Conservation (phyloP, 2,113 vertebrate genomes). For the Hucho hucho region DNA sequence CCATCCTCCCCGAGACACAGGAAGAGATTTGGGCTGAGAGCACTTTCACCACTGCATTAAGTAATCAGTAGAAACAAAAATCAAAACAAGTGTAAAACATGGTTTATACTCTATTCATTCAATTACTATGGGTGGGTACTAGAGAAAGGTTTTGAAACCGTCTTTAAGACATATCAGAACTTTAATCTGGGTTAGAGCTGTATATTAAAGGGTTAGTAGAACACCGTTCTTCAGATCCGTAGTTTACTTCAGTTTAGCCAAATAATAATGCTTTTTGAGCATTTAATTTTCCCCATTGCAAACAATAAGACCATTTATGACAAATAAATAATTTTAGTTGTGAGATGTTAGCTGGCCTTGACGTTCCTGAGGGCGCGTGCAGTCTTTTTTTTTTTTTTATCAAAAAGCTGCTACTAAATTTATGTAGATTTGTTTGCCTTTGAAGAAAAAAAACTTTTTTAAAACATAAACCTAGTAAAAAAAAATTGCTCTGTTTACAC, state of each 20-base stretch:
- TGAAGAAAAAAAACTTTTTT: constrained; percentile 59
- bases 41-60: neutral
- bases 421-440: constrained; percentile 68
- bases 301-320: constrained; percentile 32
- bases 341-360: constrained; percentile 20
- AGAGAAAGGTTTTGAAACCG: neutral
- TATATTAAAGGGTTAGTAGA: neutral
- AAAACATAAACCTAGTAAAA: constrained; percentile 67
- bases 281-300: constrained; percentile 20
- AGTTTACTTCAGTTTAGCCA: neutral
- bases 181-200: neutral
- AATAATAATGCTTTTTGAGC: constrained; percentile 8
- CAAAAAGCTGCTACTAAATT: constrained; percentile 60
- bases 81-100: neutral
- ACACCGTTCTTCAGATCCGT: neutral
- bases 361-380: constrained; percentile 44
- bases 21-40: neutral
- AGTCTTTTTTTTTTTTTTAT: constrained; percentile 56
- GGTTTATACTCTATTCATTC: too few relatives aligned
- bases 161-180: neutral
- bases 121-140: neutral
- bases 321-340: constrained; percentile 25
- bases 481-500: constrained; percentile 70
- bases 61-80: neutral
- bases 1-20: constrained; percentile 13